These are phyloP conservation scores for Gambusia yucatana DNA, from an alignment of 2,797 vertebrate species.

Conservation along the genomic window DNA sequence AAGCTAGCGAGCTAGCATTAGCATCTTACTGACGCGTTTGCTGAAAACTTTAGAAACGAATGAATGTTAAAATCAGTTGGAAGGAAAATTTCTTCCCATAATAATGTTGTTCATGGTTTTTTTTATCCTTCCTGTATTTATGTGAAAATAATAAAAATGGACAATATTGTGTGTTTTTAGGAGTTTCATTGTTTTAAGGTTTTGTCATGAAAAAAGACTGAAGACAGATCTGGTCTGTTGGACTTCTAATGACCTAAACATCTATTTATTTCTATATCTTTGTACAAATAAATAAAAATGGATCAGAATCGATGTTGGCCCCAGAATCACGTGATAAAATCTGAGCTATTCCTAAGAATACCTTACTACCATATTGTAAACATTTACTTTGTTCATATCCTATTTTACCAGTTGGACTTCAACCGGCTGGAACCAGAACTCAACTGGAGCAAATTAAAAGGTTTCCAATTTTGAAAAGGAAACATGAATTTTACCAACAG, in stretches of 20 bases:
- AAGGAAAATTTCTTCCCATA: neutral
- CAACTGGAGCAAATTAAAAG: neutral
- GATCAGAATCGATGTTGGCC: neutral
- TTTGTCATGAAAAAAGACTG: too few species aligned
- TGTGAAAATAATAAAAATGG: neutral
- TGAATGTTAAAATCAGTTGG: too few species aligned
- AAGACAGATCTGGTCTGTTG: neutral
- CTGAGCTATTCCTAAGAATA: neutral
- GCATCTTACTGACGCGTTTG: neutral
- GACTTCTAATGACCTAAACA: neutral
- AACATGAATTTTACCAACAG: neutral
- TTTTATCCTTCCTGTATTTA: neutral
- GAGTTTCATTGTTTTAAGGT: neutral
- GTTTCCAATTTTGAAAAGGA: neutral
- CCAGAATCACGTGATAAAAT: neutral
- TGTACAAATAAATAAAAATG: neutral
- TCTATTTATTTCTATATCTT: neutral
- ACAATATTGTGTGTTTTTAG: neutral
- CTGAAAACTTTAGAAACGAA: neutral
- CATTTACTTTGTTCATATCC: neutral
- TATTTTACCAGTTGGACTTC: neutral
- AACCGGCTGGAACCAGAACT: neutral
- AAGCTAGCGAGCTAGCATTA: neutral
- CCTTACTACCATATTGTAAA: neutral
- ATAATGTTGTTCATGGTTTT: too few species aligned